Evolutionary conservation across 2,113 vertebrate genomes (phyloP).

Genomic region (Silurus glanis): DNA sequence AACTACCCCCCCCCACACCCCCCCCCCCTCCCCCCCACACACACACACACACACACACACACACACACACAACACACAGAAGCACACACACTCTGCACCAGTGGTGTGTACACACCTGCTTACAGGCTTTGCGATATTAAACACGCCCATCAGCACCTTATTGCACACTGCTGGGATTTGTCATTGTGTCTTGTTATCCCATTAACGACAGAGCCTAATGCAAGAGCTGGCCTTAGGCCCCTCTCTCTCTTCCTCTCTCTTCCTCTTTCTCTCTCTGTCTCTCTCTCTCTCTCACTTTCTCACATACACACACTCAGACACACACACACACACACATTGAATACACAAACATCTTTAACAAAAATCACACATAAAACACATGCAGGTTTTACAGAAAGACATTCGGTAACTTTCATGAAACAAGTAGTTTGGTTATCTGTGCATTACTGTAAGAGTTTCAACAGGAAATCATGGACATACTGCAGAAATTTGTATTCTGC

Average conservation of each 20-base stretch:
- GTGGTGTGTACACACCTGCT: constrained; percentile 74
- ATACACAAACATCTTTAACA: constrained; percentile 5
- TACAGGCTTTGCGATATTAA: constrained; percentile 95
- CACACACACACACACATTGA: constrained; percentile 31
- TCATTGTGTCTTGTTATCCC: constrained; percentile 99
- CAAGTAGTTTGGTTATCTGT: neutral
- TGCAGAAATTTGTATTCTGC: neutral
- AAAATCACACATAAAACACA: neutral
- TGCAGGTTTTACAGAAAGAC: neutral
- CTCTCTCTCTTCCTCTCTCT: neutral
- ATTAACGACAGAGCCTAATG: constrained; percentile 89
- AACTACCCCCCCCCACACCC: constrained; percentile 34
- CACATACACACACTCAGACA: constrained; percentile 37
- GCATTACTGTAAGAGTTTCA: neutral
- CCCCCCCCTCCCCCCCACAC: neutral
- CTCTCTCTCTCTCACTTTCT: constrained; percentile 46
- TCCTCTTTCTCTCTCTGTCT: constrained; percentile 27
- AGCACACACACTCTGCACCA: constrained; percentile 43
- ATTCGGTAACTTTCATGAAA: neutral
- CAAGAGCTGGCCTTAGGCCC: constrained; percentile 81
- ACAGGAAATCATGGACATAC: neutral
- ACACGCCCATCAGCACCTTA: constrained; percentile 99
- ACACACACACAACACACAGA: neutral
- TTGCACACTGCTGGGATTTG: constrained; percentile 99
- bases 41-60: constrained; percentile 22